Percentiles rank a stretch among this genome's conserved stretches.
Conservation (phyloP, 2,797 vertebrate species). For the Semotilus atromaculatus region DNA sequence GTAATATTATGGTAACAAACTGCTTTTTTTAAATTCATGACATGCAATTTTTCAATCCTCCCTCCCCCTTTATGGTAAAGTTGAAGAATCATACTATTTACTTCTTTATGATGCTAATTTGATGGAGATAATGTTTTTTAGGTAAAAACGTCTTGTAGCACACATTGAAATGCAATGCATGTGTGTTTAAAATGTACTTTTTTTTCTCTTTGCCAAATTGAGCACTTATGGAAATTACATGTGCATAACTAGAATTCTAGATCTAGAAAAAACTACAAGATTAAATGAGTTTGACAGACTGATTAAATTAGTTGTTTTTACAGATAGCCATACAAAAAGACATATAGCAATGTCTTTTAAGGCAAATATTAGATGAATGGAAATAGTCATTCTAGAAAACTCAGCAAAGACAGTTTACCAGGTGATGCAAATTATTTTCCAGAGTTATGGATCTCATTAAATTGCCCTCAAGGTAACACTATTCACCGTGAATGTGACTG, state of each 20-base stretch:
- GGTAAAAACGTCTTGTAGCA: conserved; percentile 12
- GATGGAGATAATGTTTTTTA: not conserved
- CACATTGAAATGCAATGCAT: not conserved
- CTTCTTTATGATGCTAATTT: not conserved
- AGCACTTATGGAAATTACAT: conserved; percentile 51
- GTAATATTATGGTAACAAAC: conserved; percentile 7
- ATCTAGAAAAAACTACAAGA: not conserved
- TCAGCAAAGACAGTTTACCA: not conserved
- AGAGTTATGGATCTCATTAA: conserved; percentile 1
- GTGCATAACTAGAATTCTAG: not conserved
- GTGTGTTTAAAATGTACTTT: conserved; percentile 9
- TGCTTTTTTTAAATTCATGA: not conserved
- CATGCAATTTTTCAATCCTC: not conserved
- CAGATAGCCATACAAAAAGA: not conserved
- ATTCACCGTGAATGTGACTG: conserved; percentile 28
- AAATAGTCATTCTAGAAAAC: conserved; percentile 1
- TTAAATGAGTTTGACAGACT: not conserved
- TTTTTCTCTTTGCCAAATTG: conserved; percentile 23
- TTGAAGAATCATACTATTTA: not conserved
- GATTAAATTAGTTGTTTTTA: not conserved
- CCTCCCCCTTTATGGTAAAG: not conserved
- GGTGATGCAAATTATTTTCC: not conserved
- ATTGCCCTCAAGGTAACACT: not conserved
- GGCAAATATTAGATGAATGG: not conserved
- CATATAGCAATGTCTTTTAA: not conserved